Evolutionary conservation across 2,113 vertebrate genomes (phyloP).

Genomic region (Lophochroa leadbeateri): DNA sequence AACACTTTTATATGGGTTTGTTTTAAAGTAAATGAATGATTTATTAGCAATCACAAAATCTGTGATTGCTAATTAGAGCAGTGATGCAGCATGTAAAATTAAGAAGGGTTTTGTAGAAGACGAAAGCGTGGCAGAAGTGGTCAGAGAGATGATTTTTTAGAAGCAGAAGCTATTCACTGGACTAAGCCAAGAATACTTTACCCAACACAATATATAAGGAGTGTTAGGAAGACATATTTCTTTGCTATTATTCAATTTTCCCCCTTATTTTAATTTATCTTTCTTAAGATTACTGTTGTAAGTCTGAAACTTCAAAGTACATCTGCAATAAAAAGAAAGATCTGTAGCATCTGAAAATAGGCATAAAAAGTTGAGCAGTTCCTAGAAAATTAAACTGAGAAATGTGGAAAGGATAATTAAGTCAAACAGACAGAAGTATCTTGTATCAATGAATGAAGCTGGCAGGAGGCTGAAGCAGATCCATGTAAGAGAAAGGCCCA

Average conservation of each 20-base stretch:
- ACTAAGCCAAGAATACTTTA: neutral
- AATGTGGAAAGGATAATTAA: neutral
- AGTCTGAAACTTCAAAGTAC: neutral
- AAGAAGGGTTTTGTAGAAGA: neutral
- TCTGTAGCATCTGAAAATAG: neutral
- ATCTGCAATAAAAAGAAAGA: neutral
- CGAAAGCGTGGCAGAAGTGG: neutral
- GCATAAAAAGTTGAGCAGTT: neutral
- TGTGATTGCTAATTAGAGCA: neutral
- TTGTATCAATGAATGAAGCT: neutral
- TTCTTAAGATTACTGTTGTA: neutral
- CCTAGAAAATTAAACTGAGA: neutral
- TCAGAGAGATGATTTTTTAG: neutral
- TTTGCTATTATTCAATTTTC: neutral
- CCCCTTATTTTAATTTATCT: neutral
- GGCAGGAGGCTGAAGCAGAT: neutral
- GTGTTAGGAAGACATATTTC: neutral
- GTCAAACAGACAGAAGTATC: neutral
- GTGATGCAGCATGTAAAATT: neutral
- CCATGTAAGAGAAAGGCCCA: neutral
- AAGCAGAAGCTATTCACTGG: neutral
- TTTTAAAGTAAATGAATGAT: neutral
- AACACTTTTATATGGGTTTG: neutral
- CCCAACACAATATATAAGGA: neutral
- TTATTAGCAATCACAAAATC: neutral